Base-by-base conservation (phyloP, 1,140 invertebrate genomes). In the Drosophila busckii region DNA sequence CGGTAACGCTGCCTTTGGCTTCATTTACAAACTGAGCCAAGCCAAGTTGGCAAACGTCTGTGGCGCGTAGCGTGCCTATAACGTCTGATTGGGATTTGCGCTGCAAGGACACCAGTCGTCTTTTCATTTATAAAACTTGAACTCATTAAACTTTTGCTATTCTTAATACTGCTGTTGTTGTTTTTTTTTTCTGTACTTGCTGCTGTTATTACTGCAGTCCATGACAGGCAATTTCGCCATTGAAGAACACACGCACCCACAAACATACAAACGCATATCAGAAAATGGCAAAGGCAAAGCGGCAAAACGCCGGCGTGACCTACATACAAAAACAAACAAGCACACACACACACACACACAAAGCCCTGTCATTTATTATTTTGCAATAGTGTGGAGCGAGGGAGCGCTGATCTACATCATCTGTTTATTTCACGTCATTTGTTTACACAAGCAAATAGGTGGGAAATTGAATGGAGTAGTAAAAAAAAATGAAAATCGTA, bases 81-180 rank as follows among this genome's bases (percentile, higher is more conserved):
- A 28, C 54, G 50, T 76, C 41, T 73, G 63, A 73, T 58, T 70
- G 50, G 31, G 34, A 48, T 40, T 53, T 54, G 17, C 15, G 28
- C 44, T 68, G 46, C 58, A 64, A 75, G 65, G 68, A 78, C 73
- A 60, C 34, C 49, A 15, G 26, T 28, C 54, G 54, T 59, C 71
- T 68, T 52, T 69, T 61, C 61, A 66, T 75, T 70, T 82, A 68
- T 60, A 68, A 82, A 82, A 82, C 70, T 82, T 82, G 75, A 75
- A 75, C 76, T 82, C 69, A 82, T 82, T 82, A 75, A 82, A 82
- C 65, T 82, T 82, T 82, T 59, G 52, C 75, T 35, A 65, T 70
- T 67, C 52, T 48, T 61, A 44, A 54, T 60, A 35, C 19, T 52
- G 10, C 15, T 23, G 6, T 19, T 54, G 17, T 19, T 44, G 25